Conservation (phyloP, 2,113 vertebrate genomes). For the Gnathochromis pfefferi region DNA sequence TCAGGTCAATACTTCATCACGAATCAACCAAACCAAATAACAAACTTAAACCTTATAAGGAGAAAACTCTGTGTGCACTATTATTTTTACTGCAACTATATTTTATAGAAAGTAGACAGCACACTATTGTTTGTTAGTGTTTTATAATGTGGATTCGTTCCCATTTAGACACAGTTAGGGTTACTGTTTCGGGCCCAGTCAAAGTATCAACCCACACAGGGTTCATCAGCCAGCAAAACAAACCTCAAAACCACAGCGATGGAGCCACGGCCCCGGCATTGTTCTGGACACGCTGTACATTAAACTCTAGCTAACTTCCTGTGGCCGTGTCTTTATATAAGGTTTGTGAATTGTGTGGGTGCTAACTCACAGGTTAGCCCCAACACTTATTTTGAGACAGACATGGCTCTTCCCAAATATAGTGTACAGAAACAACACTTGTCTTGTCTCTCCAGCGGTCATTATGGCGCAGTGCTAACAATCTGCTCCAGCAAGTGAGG, state of each 20-base stretch:
- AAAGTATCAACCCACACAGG: slow-evolving; percentile 14
- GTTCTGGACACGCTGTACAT: slow-evolving; percentile 5
- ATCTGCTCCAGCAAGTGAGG: slow-evolving; percentile 5
- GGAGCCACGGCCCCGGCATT: not conserved
- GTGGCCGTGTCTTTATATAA: slow-evolving; percentile 2
- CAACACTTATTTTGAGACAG: slow-evolving; percentile 35
- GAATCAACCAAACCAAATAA: not conserved
- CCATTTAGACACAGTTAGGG: not conserved
- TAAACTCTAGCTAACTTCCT: not conserved
- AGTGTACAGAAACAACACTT: slow-evolving; percentile 13
- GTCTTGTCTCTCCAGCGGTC: slow-evolving; percentile 19
- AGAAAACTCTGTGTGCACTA: not conserved
- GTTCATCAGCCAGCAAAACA: slow-evolving; percentile 28
- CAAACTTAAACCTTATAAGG: not conserved
- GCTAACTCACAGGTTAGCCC: slow-evolving; percentile 6
- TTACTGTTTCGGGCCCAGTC: slow-evolving; percentile 5
- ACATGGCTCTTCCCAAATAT: slow-evolving; percentile 37
- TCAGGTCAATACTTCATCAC: not conserved
- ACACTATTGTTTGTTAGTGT: slow-evolving; percentile 3
- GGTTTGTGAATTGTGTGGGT: slow-evolving; percentile 31
- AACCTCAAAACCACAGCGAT: slow-evolving; percentile 26
- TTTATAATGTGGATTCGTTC: slow-evolving; percentile 11
- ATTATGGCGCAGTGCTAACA: slow-evolving; percentile 34
- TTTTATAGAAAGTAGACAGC: not conserved
- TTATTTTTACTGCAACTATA: not conserved